Evolutionary conservation across 2,113 vertebrate genomes (phyloP).

Genomic region (Tringa solitaria): DNA sequence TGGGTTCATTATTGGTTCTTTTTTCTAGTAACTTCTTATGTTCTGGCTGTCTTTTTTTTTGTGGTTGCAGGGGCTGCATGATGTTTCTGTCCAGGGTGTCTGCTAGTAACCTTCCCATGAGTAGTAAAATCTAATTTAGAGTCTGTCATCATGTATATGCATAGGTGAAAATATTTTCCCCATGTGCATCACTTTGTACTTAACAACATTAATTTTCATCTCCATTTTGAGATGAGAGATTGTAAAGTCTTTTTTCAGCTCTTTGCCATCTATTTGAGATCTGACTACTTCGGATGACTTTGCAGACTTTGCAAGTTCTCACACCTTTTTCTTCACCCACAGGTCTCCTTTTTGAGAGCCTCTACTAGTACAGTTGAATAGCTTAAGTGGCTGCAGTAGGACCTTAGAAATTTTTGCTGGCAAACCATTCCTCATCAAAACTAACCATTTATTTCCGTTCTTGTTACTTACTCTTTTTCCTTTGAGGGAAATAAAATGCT

Average conservation of each 20-base stretch:
- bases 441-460: background rate
- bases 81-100: background rate
- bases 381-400: background rate
- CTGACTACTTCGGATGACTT: background rate
- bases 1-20: background rate
- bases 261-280: background rate
- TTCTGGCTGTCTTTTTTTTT: background rate
- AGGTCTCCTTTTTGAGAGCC: background rate
- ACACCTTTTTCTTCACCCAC: background rate
- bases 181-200: background rate
- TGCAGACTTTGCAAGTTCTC: background rate
- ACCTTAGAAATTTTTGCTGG: background rate
- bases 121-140: background rate
- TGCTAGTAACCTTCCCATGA: background rate
- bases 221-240: background rate
- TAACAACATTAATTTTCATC: background rate
- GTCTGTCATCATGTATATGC: background rate
- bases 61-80: background rate
- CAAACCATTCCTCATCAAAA: background rate
- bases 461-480: background rate
- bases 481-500: background rate
- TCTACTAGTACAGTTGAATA: background rate
- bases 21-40: background rate
- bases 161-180: slow-evolving; percentile 1
- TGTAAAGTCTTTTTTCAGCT: background rate